Percentiles rank a stretch among this genome's conserved stretches.
phyloP scores from a whole-genome alignment of 2,113 vertebrate genomes.

The Empidonax alnorum region DNA sequence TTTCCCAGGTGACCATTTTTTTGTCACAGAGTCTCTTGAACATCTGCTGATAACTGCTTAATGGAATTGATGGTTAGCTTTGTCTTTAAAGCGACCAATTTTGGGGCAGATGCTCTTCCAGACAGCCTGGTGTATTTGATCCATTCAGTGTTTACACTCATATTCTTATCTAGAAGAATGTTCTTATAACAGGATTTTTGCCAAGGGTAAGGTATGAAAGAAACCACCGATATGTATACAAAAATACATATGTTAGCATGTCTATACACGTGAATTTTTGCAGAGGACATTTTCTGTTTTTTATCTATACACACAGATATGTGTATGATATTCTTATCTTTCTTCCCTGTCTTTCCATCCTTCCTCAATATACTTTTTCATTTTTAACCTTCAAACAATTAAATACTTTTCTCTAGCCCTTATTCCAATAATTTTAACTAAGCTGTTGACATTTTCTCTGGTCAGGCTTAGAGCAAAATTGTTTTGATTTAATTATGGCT shows the following conservation, averaged over 20 bases:
- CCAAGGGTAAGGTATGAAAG: not conserved
- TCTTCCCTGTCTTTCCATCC: not conserved
- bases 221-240: not conserved
- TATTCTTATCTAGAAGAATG: not conserved
- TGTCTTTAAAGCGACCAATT: rapidly evolving
- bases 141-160: not conserved
- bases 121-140: not conserved
- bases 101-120: not conserved
- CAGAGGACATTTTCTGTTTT: not conserved
- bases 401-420: not conserved
- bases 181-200: not conserved
- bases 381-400: not conserved
- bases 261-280: rapidly evolving
- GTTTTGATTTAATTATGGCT: slow-evolving; percentile 43
- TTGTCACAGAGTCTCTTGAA: not conserved
- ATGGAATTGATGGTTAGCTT: not conserved
- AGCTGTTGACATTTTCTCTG: slow-evolving; percentile 32
- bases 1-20: not conserved
- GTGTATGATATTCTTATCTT: not conserved
- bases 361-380: not conserved
- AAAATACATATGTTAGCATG: not conserved
- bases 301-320: not conserved
- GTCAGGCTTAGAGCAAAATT: slow-evolving; percentile 14
- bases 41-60: not conserved
- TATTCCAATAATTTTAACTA: slow-evolving; percentile 10